Base-by-base conservation (phyloP, 2,113 vertebrate genomes). In the Hylia prasina region DNA sequence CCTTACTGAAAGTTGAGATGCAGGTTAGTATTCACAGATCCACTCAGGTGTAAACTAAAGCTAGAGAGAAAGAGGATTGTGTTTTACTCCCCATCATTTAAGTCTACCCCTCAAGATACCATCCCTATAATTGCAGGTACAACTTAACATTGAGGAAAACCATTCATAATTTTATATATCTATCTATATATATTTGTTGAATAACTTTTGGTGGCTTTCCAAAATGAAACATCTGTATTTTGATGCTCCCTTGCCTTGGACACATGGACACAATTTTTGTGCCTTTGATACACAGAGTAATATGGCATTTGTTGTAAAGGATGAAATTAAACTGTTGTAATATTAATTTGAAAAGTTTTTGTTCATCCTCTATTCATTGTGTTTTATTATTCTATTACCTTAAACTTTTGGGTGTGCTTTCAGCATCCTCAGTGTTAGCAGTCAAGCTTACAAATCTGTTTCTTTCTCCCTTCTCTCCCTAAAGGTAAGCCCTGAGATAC, bases 401-500 rank as follows among this genome's bases (percentile, higher is more conserved):
- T 45, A 39, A 24, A 91, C 54, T 80, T 90, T 58, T 60, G 50
- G 82, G 37, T 11, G 33, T 47, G 50, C 13, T 87, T 42, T 94
- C 70, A 69, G 64, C 66, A 96, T 79, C 80, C 71, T 90, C 60
- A 84, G 51, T 30, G 10, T 90, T 95, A 92, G 60, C 61, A 94
- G 68, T 80, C 76, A 96, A 90, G 56, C 48, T 79, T 89, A 90
- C 58, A 82, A 89, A 89, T 81, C 40, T 81, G 30, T 40, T 90
- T 89, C 64, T 90, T 76, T 75, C 61, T 71, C 78, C 53, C 73
- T 96, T 76, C 68, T 48, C 76, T 85, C 83, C 91, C 92, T 76
- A 90, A 95, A 98, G 96, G 96, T 97, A 97, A 92, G 61, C 73
- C 76, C 84, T 3, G 57, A 96, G 87, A 97, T 93, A 96, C 83